Base-by-base conservation (phyloP, 2,797 vertebrate species). In the Lagodon rhomboides region DNA sequence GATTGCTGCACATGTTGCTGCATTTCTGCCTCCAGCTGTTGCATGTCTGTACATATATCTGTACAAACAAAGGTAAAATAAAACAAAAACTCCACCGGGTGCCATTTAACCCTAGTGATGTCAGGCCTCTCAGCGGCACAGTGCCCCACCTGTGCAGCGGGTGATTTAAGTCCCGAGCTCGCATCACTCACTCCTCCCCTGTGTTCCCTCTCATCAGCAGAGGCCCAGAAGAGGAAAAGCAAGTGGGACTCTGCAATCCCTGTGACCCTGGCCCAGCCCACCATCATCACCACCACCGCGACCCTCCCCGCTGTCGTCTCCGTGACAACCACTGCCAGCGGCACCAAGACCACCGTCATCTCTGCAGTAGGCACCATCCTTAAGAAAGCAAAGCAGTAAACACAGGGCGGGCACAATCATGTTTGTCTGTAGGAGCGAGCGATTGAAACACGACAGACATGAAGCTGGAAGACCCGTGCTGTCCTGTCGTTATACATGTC, bases 181-280 rank as follows among this genome's bases (percentile, higher is more conserved):
- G 8, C 17, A 17, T 55, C 27, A 3, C 18, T 59, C 9, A 51
- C 66, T 8, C 18, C 18, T 54, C 47, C 16, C 34, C 23, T 34
- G 5, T 60, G 25, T 78, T 41, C 27, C 0, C 50, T 75, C 15
- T 70, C 58, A 0, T 68, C 78, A 73, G 73, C 95, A 97, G 98
- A 99, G 55, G 96, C 98, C 59, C 98, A 99, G 87, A 99, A 99
- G 95, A 97, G 98, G 88, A 99, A 99, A 93, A 99, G 98, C 93
- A 99, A 99, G 79, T 99, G 98, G 98, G 98, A 99, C 92, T 99
- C 98, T 0, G 98, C 98, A 1, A 97, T 99, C 77, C 98, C 98
- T 0, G 97, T 99, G 50, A 98, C 98, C 3, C 90, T 99, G 87
- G 96, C 97, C 17, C 98, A 99, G 93, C 97, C 98, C 67, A 92